These are phyloP conservation scores for Stigmatopora nigra DNA, from an alignment of 2,113 vertebrate genomes.

Conservation along the genomic window DNA sequence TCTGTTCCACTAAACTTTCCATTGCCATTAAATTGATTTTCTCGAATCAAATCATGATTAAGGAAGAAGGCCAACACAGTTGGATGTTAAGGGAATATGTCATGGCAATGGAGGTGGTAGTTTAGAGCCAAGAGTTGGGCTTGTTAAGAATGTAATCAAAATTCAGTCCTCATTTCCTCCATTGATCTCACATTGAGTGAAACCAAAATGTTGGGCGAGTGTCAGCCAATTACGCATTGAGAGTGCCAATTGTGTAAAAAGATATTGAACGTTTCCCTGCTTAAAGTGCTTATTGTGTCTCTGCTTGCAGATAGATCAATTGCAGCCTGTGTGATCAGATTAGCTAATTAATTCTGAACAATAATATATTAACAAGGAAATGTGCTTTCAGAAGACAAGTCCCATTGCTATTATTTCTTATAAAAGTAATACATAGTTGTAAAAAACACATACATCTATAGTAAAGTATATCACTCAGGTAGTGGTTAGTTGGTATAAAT, in stretches of 20 bases:
- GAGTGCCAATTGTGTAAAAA: slow-evolving; percentile 80
- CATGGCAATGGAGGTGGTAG: not conserved
- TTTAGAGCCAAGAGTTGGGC: slow-evolving; percentile 14
- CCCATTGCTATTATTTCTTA: slow-evolving; percentile 35
- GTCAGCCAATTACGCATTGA: slow-evolving; percentile 91
- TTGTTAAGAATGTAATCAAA: slow-evolving; percentile 83
- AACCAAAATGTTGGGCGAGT: slow-evolving; percentile 97
- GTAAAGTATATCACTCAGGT: too few species aligned
- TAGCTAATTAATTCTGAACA: slow-evolving; percentile 91
- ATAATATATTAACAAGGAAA: slow-evolving; percentile 99
- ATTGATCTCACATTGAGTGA: slow-evolving; percentile 84
- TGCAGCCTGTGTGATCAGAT: slow-evolving; percentile 86
- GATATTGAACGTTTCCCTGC: slow-evolving; percentile 79
- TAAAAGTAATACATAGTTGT: not conserved
- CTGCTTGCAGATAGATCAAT: slow-evolving; percentile 87
- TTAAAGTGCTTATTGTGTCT: slow-evolving; percentile 82
- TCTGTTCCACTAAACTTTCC: not conserved
- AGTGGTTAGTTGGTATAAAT: too few species aligned
- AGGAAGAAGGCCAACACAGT: slow-evolving; percentile 2
- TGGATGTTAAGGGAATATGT: not conserved
- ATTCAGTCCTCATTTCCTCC: slow-evolving; percentile 77
- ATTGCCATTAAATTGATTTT: slow-evolving; percentile 8
- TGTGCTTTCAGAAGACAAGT: slow-evolving; percentile 44
- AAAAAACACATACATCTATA: not conserved
- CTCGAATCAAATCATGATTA: slow-evolving; percentile 13